Evolutionary conservation across 2,888 invertebrate species (phyloP), one percentile per base, ranked within the genome.

Genomic region (Lordiphosa fenestrarum): DNA sequence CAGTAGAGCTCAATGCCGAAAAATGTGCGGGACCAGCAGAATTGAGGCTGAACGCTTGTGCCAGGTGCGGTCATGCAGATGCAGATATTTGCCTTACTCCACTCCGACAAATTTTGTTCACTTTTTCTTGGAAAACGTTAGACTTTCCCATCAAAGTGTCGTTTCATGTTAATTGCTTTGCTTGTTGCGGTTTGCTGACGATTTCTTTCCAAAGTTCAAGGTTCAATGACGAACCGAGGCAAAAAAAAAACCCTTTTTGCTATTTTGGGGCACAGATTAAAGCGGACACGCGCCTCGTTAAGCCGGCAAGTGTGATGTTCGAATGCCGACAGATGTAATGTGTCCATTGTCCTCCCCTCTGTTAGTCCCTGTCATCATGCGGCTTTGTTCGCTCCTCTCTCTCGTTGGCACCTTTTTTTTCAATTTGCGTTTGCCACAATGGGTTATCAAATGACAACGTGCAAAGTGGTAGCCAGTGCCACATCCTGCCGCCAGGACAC

Each of bases 361-460:
- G 6, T 15, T 25, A 6, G 50, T 50, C 40, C 44, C 38, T 37
- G 37, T 55, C 40, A 30, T 30, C 40, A 57, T 63, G 56, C 23
- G 52, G 47, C 48, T 48, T 65, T 58, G 63, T 65, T 35, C 35
- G 12, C 10, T 30, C 57, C 62, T 65, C 50, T 65, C 53, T 47
- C 10, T 56, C 56, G 65, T 61, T 53, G 67, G 40, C 61, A 59
- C 40, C 30, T 30, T 30, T 66, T 75, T 65, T 78, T 78, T 78
- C 78, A 84, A 80, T 80, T 80, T 80, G 82, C 68, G 68, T 70
- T 81, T 70, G 70, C 84, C 78, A 80, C 78, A 80, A 80, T 82
- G 84, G 78, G 78, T 82, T 80, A 82, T 80, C 80, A 84, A 80
- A 80, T 80, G 82, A 73, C 80, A 80, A 84, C 80, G 84, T 84